These are phyloP conservation scores for Zapus hudsonius DNA, from an alignment of 2,113 vertebrate genomes.

Conservation along the genomic window DNA sequence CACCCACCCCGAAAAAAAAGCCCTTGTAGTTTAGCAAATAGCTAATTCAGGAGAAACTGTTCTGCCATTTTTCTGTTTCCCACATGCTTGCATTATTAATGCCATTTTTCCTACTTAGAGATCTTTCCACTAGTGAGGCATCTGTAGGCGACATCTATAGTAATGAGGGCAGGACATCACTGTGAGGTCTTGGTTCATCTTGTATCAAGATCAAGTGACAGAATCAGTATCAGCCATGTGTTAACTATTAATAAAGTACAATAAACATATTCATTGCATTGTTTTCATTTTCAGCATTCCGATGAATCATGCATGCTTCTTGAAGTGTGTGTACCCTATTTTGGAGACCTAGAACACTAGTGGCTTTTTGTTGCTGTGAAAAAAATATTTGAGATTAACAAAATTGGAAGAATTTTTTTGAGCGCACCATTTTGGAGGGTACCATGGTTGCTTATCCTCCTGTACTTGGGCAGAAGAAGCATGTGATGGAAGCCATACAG, in stretches of 20 bases:
- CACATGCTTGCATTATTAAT: neutral
- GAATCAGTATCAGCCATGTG: neutral
- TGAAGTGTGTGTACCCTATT: neutral
- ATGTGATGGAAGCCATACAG: neutral
- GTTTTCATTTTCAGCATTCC: neutral
- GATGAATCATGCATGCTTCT: neutral
- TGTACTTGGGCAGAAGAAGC: neutral
- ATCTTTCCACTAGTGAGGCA: neutral
- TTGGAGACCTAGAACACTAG: neutral
- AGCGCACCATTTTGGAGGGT: neutral
- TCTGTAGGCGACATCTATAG: neutral
- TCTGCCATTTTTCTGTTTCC: neutral
- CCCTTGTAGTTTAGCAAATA: conserved; percentile 32
- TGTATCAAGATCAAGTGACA: conserved; percentile 5
- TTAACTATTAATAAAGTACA: conserved; percentile 42
- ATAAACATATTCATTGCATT: neutral
- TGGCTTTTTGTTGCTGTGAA: neutral
- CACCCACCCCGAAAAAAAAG: too few relatives aligned
- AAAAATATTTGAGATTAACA: neutral
- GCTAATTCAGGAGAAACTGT: neutral
- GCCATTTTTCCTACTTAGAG: neutral
- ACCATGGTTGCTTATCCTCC: neutral
- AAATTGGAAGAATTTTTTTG: neutral
- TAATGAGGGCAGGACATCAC: neutral
- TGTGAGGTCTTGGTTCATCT: neutral